Evolutionary conservation across 2,888 invertebrate species (phyloP), one percentile per base, ranked within the genome.

Genomic region (Caenorhabditis imperialis): DNA sequence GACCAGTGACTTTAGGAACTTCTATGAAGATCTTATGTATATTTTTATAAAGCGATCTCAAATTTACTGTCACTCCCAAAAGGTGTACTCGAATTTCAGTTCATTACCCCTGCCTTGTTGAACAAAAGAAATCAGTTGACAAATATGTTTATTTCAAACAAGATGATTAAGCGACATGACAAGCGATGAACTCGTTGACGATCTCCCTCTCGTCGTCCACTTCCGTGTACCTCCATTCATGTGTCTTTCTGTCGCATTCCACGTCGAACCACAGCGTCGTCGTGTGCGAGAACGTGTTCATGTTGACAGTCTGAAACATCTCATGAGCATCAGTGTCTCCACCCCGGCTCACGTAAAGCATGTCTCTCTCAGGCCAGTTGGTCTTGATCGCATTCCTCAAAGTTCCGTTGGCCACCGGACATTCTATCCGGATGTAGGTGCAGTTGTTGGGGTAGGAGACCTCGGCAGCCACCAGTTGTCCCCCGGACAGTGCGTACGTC

Each of bases 161-260:
- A 40, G 18, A 40, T 7, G 18, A 7, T 12, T 5, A 37, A 16
- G 18, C 7, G 20, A 45, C 35, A 38, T 53, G 45, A 62, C 62
- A 62, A 45, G 38, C 12, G 1, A 62, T 25, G 14, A 10, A 20
- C 27, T 62, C 62, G 4, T 37, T 62, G n/a, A 53, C 53, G 54
- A 53, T 53, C 8, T 53, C 27, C 7, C 25, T 7, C 16, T 62
- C 38, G 23, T 62, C 50, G n/a, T 62, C 53, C 16, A 62, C 62
- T 20, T n/a, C 35, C 3, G 20, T 16, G 35, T 62, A 62, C 22
- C 30, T 62, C 62, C 62, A 62, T 27, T 62, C 45, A 23, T 45
- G 62, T 3, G 37, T 62, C 23, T 53, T 54, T 30, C 20, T 5
- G 18, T 62, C 62, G 16, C 62, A 62, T 45, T 37, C 5, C 20